Evolutionary conservation across 2,797 vertebrate genomes (phyloP).

Genomic region (Enteromius fasciolatus): DNA sequence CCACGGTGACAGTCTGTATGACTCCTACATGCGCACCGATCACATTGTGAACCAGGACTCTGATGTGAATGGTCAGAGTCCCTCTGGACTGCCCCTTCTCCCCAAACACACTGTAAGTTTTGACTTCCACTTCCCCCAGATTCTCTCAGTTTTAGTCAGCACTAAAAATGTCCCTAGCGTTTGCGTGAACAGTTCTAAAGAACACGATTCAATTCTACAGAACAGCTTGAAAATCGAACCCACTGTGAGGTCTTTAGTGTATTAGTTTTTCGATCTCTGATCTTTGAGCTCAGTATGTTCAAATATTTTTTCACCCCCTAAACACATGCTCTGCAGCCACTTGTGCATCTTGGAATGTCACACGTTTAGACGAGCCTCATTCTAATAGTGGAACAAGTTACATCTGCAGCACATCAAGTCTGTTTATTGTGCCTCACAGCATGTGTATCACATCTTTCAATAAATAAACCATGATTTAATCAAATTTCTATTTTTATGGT

Average conservation of each 20-base stretch:
- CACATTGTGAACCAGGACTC: conserved; percentile 88
- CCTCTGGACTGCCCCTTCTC: conserved; percentile 83
- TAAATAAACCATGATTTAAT: background rate
- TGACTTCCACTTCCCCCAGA: conserved; percentile 40
- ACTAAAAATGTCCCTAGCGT: conserved; percentile 7
- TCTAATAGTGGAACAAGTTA: conserved; percentile 20
- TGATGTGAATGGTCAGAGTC: conserved; percentile 81
- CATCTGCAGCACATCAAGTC: conserved; percentile 1
- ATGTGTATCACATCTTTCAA: conserved; percentile 11
- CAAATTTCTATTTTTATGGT: background rate
- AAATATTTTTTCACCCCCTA: background rate
- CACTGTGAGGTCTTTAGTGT: conserved; percentile 1
- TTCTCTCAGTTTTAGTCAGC: conserved; percentile 10
- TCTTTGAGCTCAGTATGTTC: background rate
- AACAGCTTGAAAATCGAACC: conserved; percentile 44
- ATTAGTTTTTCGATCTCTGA: background rate
- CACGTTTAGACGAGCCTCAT: conserved; percentile 11
- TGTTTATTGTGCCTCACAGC: conserved; percentile 31
- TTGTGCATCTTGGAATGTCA: background rate
- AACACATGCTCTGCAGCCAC: conserved; percentile 1
- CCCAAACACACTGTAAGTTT: conserved; percentile 89
- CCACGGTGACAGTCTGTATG: conserved; percentile 90
- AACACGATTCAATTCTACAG: background rate
- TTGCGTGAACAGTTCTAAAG: conserved; percentile 1
- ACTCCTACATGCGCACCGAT: conserved; percentile 96